Conservation (phyloP, 2,113 vertebrate genomes). For the Lamprologus ornatipinnis region DNA sequence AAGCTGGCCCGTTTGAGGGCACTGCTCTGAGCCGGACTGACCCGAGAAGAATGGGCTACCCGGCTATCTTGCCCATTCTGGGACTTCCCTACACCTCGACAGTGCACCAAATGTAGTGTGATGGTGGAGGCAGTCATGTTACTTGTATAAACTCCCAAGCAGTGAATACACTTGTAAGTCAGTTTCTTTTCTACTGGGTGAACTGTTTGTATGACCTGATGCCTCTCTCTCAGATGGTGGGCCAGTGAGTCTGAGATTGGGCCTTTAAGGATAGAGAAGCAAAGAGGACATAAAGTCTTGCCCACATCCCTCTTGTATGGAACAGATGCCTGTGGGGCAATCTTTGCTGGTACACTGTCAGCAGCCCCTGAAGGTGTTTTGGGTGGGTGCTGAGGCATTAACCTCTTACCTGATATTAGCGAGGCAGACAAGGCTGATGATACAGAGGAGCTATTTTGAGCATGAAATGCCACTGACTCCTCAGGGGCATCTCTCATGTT, state of each 20-base stretch:
- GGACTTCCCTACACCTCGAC: constrained; percentile 91
- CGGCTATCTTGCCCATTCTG: constrained; percentile 92
- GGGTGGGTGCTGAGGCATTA: constrained; percentile 65
- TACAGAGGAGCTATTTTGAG: constrained; percentile 78
- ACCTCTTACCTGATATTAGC: constrained; percentile 74
- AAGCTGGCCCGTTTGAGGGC: constrained; percentile 79
- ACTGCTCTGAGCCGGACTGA: constrained; percentile 73
- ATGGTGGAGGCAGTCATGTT: constrained; percentile 99
- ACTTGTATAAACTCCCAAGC: constrained; percentile 94
- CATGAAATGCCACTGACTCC: constrained; percentile 92
- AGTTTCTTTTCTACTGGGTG: constrained; percentile 98
- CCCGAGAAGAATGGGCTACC: constrained; percentile 72
- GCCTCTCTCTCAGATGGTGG: constrained; percentile 91
- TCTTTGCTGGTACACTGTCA: constrained; percentile 73
- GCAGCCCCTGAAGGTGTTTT: constrained; percentile 75
- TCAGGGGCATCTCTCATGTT: constrained; percentile 93
- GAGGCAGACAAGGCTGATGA: constrained; percentile 67
- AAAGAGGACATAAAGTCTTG: constrained; percentile 95
- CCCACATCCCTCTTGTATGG: constrained; percentile 96
- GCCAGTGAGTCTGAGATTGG: constrained; percentile 94
- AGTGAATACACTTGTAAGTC: constrained; percentile 98
- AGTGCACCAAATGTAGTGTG: constrained; percentile 93
- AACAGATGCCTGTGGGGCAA: constrained; percentile 82
- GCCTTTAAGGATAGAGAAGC: constrained; percentile 96
- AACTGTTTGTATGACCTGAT: constrained; percentile 96